These are phyloP conservation scores for Apteryx owenii DNA, from an alignment of 2,113 vertebrate genomes.

Conservation along the genomic window DNA sequence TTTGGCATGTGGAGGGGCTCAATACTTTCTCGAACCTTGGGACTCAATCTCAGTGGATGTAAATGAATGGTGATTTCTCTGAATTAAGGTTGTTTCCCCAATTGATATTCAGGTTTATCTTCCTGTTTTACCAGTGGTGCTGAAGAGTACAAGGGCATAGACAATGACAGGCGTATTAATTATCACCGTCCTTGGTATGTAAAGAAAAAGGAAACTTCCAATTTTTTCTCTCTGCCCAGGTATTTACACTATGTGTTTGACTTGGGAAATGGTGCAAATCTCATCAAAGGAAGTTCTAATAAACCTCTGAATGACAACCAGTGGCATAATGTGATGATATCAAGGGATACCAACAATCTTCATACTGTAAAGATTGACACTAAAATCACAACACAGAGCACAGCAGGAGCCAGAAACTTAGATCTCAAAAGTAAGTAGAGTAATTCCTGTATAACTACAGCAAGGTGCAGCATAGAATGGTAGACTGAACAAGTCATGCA, in stretches of 20 bases:
- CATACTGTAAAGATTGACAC: conserved; percentile 98
- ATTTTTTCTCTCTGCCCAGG: conserved; percentile 71
- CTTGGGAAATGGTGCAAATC: conserved; percentile 94
- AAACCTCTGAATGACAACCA: conserved; percentile 97
- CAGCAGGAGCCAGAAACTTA: conserved; percentile 93
- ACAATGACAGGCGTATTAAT: not conserved
- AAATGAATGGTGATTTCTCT: not conserved
- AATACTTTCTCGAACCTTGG: not conserved
- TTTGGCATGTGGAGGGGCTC: not conserved
- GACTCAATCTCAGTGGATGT: not conserved
- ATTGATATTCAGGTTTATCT: not conserved
- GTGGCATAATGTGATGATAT: conserved; percentile 98
- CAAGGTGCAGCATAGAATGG: not conserved
- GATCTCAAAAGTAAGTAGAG: conserved; percentile 93
- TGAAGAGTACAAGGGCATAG: not conserved
- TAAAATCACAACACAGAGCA: conserved; percentile 94
- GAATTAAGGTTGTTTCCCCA: not conserved
- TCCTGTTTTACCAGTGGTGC: not conserved
- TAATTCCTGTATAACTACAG: not conserved
- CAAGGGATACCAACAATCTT: conserved; percentile 94
- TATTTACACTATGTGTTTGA: conserved; percentile 97
- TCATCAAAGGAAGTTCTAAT: conserved; percentile 98
- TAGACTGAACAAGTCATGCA: not conserved
- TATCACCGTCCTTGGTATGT: not conserved
- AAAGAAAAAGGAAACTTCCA: conserved; percentile 64